Percentiles rank a stretch among this genome's conserved stretches.
Evolutionary conservation across 2,113 vertebrate genomes (phyloP).

Genomic region (Australoheros scitulus): DNA sequence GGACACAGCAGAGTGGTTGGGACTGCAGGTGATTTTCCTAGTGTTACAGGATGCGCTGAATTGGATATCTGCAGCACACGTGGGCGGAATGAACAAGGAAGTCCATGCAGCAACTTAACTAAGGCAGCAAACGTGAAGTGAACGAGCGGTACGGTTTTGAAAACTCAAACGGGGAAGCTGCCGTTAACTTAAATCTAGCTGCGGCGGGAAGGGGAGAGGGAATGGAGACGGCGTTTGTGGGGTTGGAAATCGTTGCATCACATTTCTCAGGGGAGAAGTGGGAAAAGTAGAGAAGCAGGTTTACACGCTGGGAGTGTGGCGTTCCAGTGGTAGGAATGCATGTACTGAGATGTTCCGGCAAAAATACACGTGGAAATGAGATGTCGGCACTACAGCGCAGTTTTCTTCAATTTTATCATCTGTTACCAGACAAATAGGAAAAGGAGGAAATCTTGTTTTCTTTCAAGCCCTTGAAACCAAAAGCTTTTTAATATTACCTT

Average conservation of each 20-base stretch:
- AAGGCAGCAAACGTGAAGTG: conserved; percentile 14
- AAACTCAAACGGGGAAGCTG: conserved; percentile 20
- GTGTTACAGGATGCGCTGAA: conserved; percentile 26
- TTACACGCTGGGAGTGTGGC: conserved; percentile 28
- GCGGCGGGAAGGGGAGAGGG: background rate
- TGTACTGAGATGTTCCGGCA: conserved; percentile 12
- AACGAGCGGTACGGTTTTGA: conserved; percentile 22
- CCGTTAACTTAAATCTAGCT: conserved; percentile 31
- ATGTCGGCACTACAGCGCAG: background rate
- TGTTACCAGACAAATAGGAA: background rate
- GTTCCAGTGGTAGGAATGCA: background rate
- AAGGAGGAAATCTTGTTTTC: background rate
- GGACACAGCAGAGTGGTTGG: conserved; percentile 52
- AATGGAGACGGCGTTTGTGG: background rate
- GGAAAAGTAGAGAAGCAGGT: background rate
- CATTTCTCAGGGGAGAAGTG: conserved; percentile 19
- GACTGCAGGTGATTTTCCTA: conserved; percentile 43
- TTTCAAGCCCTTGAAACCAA: background rate
- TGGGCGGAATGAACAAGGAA: conserved; percentile 38
- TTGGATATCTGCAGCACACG: conserved; percentile 24
- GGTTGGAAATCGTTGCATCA: conserved; percentile 52
- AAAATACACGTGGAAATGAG: conserved; percentile 1
- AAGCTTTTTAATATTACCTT: background rate
- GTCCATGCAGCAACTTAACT: conserved; percentile 21
- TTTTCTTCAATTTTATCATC: background rate